These are phyloP conservation scores for Girardia tigrina DNA, from an alignment of 2,888 invertebrate species.

Conservation along the genomic window DNA sequence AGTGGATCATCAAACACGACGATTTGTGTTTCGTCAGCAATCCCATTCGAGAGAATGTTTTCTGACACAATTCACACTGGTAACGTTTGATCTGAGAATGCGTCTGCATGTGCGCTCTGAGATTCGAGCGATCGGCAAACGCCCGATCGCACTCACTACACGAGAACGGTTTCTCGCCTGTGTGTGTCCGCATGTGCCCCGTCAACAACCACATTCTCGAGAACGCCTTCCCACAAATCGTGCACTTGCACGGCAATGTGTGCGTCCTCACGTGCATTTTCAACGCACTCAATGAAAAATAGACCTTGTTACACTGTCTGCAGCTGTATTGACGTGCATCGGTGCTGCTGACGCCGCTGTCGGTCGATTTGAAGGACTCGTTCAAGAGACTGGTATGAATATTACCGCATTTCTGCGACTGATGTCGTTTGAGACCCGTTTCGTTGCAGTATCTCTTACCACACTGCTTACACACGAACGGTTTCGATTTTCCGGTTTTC, in stretches of 20 bases:
- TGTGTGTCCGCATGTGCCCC: slow-evolving; percentile 90
- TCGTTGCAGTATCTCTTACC: not conserved
- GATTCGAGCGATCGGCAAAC: slow-evolving; percentile 86
- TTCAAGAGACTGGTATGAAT: not conserved
- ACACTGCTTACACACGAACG: not conserved
- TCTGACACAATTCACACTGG: slow-evolving; percentile 75
- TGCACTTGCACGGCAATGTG: slow-evolving; percentile 88
- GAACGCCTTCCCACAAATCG: slow-evolving; percentile 87
- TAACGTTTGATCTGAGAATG: slow-evolving; percentile 95
- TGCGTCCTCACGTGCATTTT: slow-evolving; percentile 98
- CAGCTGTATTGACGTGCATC: slow-evolving; percentile 63
- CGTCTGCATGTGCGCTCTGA: slow-evolving; percentile 86
- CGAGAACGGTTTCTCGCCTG: slow-evolving; percentile 90
- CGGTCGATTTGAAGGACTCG: not conserved
- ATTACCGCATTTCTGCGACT: not conserved
- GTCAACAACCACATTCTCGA: slow-evolving; percentile 89
- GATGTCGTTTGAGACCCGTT: not conserved
- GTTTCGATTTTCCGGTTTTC: not conserved
- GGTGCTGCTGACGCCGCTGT: not conserved
- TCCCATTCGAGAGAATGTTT: slow-evolving; percentile 91
- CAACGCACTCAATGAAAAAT: slow-evolving; percentile 79
- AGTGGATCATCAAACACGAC: not conserved
- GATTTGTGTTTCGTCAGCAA: slow-evolving; percentile 71
- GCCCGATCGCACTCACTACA: slow-evolving; percentile 85
- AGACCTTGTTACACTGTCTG: slow-evolving; percentile 86